phyloP scores from a whole-genome alignment of 2,888 invertebrate species.

The Gerris lacustris region DNA sequence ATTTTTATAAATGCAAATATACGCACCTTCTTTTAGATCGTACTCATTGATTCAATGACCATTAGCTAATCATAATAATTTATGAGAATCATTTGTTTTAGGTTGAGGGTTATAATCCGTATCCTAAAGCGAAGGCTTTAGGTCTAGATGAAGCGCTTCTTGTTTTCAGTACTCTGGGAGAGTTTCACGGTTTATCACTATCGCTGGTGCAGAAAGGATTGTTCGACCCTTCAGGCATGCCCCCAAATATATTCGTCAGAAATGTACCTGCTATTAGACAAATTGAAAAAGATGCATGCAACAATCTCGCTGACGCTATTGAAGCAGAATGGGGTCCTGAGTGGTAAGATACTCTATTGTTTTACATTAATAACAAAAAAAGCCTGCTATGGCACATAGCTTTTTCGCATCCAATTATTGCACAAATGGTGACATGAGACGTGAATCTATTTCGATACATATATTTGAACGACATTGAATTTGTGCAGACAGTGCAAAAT shows the following conservation, averaged over 20 bases:
- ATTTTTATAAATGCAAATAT: too few species aligned
- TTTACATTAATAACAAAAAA: neutral
- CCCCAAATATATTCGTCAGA: neutral
- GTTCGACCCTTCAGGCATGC: neutral
- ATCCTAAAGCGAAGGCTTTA: slow-evolving; percentile 7
- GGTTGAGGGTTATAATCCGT: slow-evolving; percentile 21
- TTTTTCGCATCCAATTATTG: too few species aligned
- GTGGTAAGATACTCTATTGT: slow-evolving; percentile 20
- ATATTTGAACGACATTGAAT: too few species aligned
- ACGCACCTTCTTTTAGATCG: too few species aligned
- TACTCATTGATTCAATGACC: too few species aligned
- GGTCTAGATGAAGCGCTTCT: slow-evolving; percentile 14
- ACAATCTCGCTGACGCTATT: neutral
- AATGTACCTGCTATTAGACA: neutral
- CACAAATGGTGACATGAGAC: too few species aligned
- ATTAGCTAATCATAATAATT: neutral
- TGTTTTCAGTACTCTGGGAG: slow-evolving; percentile 15
- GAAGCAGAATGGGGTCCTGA: slow-evolving; percentile 19
- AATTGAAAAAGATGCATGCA: neutral
- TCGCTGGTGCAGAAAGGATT: slow-evolving; percentile 7
- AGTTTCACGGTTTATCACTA: slow-evolving; percentile 18
- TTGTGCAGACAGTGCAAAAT: too few species aligned
- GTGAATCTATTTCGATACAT: too few species aligned
- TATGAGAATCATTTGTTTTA: slow-evolving; percentile 5
- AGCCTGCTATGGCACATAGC: too few species aligned